Percentiles rank a stretch among this genome's conserved stretches.
phyloP scores from a whole-genome alignment of 2,888 invertebrate genomes.

The Eledona agricola region DNA sequence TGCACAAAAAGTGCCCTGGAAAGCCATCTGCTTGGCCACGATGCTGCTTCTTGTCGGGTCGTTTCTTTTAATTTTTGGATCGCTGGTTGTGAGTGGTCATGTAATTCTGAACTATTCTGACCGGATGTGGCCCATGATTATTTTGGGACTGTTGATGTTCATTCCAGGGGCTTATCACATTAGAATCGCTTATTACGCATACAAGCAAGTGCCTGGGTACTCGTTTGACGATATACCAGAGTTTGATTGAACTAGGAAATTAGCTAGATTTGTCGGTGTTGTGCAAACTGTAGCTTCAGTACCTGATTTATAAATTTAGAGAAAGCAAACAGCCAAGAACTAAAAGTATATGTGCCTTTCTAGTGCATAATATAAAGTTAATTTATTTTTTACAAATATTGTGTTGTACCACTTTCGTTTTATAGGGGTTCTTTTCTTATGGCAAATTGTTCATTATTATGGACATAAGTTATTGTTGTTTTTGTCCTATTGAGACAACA shows the following conservation, averaged over 20 bases:
- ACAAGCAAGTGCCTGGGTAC: conserved; percentile 82
- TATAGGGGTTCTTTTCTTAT: no score
- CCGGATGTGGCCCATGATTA: conserved; percentile 88
- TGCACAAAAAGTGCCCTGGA: conserved; percentile 82
- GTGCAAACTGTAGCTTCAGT: no score
- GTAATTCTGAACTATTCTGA: conserved; percentile 86
- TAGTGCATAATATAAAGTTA: no score
- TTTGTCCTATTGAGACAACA: no score
- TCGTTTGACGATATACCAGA: conserved; percentile 91
- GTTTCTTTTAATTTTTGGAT: conserved; percentile 74
- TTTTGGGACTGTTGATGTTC: conserved; percentile 88
- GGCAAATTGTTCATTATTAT: no score
- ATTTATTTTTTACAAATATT: no score
- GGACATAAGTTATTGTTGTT: no score
- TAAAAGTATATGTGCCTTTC: no score
- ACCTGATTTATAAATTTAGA: no score
- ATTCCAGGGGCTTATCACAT: conserved; percentile 92
- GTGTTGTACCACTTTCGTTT: no score
- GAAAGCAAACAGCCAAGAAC: no score
- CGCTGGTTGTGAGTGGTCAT: conserved; percentile 81
- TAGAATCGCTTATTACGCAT: conserved; percentile 86
- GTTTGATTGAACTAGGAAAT: conserved; percentile 70
- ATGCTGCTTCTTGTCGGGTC: conserved; percentile 82
- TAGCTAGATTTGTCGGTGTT: no score
- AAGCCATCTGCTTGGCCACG: conserved; percentile 80